Evolutionary conservation across 53 echinoderm and acorn worm species (phyloP), one percentile per base, ranked within the genome.

Genomic region (Zoroaster sp.): DNA sequence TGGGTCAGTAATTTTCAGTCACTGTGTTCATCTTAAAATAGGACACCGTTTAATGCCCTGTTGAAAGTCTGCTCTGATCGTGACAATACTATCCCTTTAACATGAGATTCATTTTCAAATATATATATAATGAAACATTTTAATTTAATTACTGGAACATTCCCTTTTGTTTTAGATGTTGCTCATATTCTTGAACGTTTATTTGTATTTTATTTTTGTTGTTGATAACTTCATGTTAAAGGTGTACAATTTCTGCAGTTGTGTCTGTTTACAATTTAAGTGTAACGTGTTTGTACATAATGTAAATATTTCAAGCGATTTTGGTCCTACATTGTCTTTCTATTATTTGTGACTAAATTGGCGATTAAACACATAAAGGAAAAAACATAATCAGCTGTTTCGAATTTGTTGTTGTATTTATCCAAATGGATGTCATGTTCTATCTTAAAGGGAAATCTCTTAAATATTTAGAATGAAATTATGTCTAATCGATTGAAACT

Each of bases 271-370:
- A 36, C n/a, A 34, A 37, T 78, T 78, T 78, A 7, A 78, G 25
- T 54, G 4, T 40, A 11, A 40, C 17, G 40, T 72, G 54, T 59
- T 59, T 78, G 78, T 78, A 78, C 36, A 78, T 78, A 63, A 17
- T 78, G 78, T 78, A 78, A 14, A 78, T 78, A 59, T 37, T 55
- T 53, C 12, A 45, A 38, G 40, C 47, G 47, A 3, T 31, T 78
- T 55, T 78, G 59, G 59, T 78, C 54, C 78, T 78, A 78, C 78
- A 38, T 78, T 78, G 78, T 78, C 78, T 78, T 78, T 78, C 78
- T 78, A 37, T 8, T 47, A 47, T 47, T 76, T 36, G 78, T 78
- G 78, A 55, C 36, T 54, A 51, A 78, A 78, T 20, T 59, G 78
- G 20, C 36, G 28, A 59, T 37, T 78, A 59, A 78, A 78, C 39